Percentiles rank a stretch among this genome's conserved stretches.
phyloP scores from a whole-genome alignment of 2,888 invertebrate genomes.

The Pteria penguin region DNA sequence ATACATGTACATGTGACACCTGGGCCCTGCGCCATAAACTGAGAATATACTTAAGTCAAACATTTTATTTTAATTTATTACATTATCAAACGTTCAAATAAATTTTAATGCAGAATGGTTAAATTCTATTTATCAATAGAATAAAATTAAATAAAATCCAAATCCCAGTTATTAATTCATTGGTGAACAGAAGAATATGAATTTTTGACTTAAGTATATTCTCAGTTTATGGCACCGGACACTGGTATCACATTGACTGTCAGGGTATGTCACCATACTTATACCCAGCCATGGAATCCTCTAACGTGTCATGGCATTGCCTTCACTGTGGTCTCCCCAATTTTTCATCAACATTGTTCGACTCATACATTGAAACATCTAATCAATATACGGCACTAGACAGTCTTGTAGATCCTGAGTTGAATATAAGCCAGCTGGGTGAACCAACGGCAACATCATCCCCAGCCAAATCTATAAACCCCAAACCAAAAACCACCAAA shows the following conservation, averaged over 20 bases:
- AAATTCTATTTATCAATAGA: too few species aligned
- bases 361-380: neutral
- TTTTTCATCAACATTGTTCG: slow-evolving; percentile 19
- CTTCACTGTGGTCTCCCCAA: slow-evolving; percentile 26
- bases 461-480: neutral
- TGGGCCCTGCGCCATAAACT: too few species aligned
- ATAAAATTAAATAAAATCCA: too few species aligned
- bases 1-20: too few species aligned
- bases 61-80: too few species aligned
- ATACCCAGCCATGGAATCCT: slow-evolving; percentile 1
- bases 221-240: too few species aligned
- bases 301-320: slow-evolving; percentile 25
- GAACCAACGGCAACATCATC: neutral
- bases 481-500: neutral
- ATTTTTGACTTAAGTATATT: too few species aligned
- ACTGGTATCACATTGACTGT: slow-evolving; percentile 31
- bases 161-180: too few species aligned
- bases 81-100: too few species aligned
- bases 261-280: slow-evolving; percentile 21
- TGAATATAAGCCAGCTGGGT: neutral
- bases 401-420: neutral
- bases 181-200: too few species aligned
- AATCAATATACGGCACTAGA: neutral
- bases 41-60: too few species aligned
- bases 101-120: too few species aligned